A percentile compares a stretch with the other conserved stretches of the same genome.
phyloP scores from a whole-genome alignment of 2,113 vertebrate genomes.

The Pica pica region DNA sequence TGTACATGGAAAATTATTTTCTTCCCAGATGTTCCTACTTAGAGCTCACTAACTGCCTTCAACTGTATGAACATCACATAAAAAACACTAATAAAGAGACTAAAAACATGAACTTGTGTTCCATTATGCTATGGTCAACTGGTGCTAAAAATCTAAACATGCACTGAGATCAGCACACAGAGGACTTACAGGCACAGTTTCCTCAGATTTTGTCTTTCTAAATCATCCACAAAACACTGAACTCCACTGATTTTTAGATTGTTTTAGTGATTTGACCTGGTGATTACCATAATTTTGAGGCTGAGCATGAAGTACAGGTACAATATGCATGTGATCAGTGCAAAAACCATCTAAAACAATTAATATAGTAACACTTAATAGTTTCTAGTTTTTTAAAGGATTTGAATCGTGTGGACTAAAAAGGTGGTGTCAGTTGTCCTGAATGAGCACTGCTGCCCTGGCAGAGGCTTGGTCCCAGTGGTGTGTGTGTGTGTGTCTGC shows the following conservation, averaged over 20 bases:
- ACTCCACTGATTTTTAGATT: background rate
- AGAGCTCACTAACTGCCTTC: background rate
- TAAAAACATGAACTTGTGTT: background rate
- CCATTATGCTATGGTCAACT: background rate
- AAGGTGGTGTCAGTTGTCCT: background rate
- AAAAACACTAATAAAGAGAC: background rate
- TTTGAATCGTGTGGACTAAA: background rate
- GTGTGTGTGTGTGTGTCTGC: background rate
- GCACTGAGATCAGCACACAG: background rate
- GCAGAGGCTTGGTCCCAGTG: background rate
- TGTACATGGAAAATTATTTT: background rate
- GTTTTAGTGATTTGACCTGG: constrained; percentile 63
- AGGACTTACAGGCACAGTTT: background rate
- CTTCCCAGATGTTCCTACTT: constrained; percentile 17
- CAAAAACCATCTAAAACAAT: background rate
- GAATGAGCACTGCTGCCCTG: background rate
- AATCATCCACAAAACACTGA: background rate
- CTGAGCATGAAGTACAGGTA: constrained; percentile 56
- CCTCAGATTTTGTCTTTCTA: background rate
- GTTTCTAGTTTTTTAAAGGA: background rate
- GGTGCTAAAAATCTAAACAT: background rate
- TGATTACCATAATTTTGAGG: constrained; percentile 72
- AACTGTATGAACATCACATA: background rate
- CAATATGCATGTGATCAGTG: fast-evolving
- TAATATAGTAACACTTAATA: background rate